Evolutionary conservation across 2,888 invertebrate genomes (phyloP).

Genomic region (Eupithecia dodoneata): DNA sequence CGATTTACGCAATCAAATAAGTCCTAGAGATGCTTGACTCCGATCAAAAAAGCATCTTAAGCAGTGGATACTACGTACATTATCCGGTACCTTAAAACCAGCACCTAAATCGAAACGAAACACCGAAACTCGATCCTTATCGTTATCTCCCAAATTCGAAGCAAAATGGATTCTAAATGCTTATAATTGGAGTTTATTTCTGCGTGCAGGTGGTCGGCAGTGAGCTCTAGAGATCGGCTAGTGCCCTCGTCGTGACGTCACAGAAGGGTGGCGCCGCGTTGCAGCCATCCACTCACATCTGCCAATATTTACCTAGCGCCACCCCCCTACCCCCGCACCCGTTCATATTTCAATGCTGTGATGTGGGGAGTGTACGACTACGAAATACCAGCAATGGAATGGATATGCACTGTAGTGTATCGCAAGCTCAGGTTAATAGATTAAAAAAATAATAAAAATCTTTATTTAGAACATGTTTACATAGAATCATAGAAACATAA

Average conservation of each 20-base stretch:
- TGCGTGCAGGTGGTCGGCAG: conserved; percentile 4
- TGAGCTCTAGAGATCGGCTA: conserved; percentile 12
- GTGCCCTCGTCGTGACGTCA: conserved; percentile 64
- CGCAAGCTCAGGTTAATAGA: neutral
- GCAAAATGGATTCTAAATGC: neutral
- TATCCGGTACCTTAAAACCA: neutral
- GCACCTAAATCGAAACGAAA: conserved; percentile 9
- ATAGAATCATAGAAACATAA: too few relatives aligned
- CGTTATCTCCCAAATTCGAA: neutral
- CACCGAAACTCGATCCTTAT: conserved; percentile 3
- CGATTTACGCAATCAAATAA: neutral
- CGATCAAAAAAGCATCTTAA: conserved; percentile 9
- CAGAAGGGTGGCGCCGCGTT: conserved; percentile 66
- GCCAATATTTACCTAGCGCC: conserved; percentile 86
- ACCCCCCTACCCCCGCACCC: conserved; percentile 67
- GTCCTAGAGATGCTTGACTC: neutral
- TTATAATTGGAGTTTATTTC: conserved; percentile 10
- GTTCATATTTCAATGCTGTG: conserved; percentile 80
- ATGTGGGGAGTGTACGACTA: conserved; percentile 74
- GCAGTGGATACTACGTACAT: neutral
- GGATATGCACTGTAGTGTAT: conserved; percentile 51
- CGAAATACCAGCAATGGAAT: conserved; percentile 67
- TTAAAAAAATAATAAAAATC: too few relatives aligned
- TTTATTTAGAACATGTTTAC: too few relatives aligned
- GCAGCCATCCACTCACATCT: conserved; percentile 87